Evolutionary conservation across 1,140 invertebrate genomes (phyloP), one percentile per base, ranked within the genome.

Genomic region (Panagrolaimus sp.): DNA sequence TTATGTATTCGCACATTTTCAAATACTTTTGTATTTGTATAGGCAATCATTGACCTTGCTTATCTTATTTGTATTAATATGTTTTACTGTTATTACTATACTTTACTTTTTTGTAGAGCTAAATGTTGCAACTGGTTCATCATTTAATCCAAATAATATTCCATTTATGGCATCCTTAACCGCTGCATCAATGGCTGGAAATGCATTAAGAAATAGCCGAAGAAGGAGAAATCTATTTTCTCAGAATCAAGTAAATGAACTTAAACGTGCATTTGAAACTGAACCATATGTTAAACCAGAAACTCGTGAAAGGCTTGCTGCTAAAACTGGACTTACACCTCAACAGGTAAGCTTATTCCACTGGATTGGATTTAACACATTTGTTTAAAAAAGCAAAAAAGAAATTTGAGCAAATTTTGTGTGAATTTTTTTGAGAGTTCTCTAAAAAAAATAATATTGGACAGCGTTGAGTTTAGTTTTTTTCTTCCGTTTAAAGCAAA

Each of bases 231-330:
- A 57, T 57, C n/a, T 57, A 11, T 57, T 57, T 27, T 25, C 51
- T 2, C 51, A 57, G 51, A 27, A 57, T 57, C 51, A 57, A 57
- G 51, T 57, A 1, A 57, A 57, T 27, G 27, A 57, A 27, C n/a
- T 57, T 1, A 57, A 57, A 16, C 20, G 9, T 2, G 51, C 51
- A 20, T 57, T 57, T 8, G 20, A 57, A 11, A 57, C 20, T 20
- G 51, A 57, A 57, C 20, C 51, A n/a, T 57, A 57, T 27, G 51
- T 57, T 25, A 57, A 57, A 27, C 51, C 51, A 1, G 51, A 57
- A 27, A 20, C 20, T 57, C 8, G 51, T 0, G 51, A 57, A 25
- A 27, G 9, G 13, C 8, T 57, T 11, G 51, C 51, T 9, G n/a
- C 11, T 3, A 9, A 9, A 27, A 57, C 51, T 25, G 51, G 51